These are phyloP conservation scores for Venusia cambrica DNA, from an alignment of 2,888 invertebrate genomes.

Conservation along the genomic window DNA sequence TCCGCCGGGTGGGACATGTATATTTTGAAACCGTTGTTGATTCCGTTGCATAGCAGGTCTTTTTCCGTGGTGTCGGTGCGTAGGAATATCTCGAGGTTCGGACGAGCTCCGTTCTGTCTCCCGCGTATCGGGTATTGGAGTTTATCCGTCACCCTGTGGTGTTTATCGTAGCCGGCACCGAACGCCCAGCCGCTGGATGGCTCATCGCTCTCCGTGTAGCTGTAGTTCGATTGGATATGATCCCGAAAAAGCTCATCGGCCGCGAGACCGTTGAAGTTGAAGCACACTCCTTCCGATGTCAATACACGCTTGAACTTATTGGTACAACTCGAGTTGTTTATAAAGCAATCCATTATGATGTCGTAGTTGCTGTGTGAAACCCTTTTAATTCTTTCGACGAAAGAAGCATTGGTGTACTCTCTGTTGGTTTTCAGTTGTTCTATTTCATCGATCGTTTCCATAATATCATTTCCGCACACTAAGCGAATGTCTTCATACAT, in stretches of 20 bases:
- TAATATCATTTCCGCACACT: constrained; percentile 1
- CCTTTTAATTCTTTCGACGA: constrained; percentile 16
- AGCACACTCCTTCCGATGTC: constrained; percentile 48
- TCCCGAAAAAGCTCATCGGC: constrained; percentile 39
- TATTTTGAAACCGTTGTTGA: constrained; percentile 35
- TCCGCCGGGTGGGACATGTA: constrained; percentile 48
- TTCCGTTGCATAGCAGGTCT: constrained; percentile 22
- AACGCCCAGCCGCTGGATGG: constrained; percentile 5
- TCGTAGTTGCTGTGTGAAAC: constrained; percentile 24
- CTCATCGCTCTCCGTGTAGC: constrained; percentile 4
- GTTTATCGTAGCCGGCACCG: constrained; percentile 5
- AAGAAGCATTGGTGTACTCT: constrained; percentile 5
- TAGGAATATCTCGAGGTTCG: constrained; percentile 5
- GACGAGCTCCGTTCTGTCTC: constrained; percentile 4
- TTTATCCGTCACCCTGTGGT: neutral
- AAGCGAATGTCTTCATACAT: constrained; percentile 4
- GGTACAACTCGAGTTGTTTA: neutral
- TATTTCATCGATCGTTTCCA: too few species aligned
- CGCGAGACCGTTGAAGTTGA: constrained; percentile 41
- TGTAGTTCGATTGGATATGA: constrained; percentile 10
- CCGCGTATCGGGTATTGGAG: constrained; percentile 4
- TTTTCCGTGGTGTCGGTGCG: neutral
- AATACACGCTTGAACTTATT: constrained; percentile 32
- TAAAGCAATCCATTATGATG: constrained; percentile 6
- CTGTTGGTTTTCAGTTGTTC: too few species aligned